Percentiles rank a stretch among this genome's conserved stretches.
Conservation (phyloP, 2,888 invertebrate species). For the Chydorus sphaericus region DNA sequence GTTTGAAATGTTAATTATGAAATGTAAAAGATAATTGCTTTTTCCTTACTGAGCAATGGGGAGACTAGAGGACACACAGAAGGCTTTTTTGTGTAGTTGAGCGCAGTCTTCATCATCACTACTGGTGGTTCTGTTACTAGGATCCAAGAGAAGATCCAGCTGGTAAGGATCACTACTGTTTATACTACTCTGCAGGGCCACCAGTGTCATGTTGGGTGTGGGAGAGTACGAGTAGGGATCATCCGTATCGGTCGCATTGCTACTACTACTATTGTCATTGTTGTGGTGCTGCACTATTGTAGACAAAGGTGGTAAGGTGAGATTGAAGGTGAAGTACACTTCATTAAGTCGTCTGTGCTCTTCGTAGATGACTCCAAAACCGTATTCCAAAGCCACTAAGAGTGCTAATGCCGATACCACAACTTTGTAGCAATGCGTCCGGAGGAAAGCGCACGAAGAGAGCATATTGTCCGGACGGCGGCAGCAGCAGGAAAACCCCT, state of each 20-base stretch:
- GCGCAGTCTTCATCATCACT: neutral
- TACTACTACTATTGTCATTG: too few relatives aligned
- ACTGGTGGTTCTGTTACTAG: too few relatives aligned
- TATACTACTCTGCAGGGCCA: conserved; percentile 4
- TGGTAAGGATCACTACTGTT: neutral
- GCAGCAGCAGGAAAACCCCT: too few relatives aligned
- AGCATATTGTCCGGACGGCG: too few relatives aligned
- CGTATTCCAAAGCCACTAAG: neutral
- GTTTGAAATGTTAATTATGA: neutral
- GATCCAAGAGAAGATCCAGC: neutral
- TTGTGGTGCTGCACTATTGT: neutral
- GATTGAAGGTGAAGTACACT: conserved; percentile 8
- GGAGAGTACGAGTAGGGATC: neutral
- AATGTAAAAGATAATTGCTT: neutral
- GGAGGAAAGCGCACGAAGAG: neutral
- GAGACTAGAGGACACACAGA: conserved; percentile 5
- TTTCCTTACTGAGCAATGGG: neutral
- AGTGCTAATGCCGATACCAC: neutral
- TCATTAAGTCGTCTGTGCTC: neutral
- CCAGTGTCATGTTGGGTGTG: conserved; percentile 2
- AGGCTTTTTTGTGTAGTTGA: neutral
- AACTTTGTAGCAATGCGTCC: conserved; percentile 9
- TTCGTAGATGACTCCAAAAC: conserved; percentile 6
- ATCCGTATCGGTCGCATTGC: too few relatives aligned
- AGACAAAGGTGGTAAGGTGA: neutral